Percentiles rank a stretch among this genome's conserved stretches.
Evolutionary conservation across 1,140 invertebrate species (phyloP).

Genomic region (roundworm (Caenorhabditis elegans)): WBcel235 BX284602.5:8497501-8498000

Average conservation of each 20-base stretch:
- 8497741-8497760: background rate
- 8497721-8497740: background rate
- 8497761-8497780: background rate
- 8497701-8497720: background rate
- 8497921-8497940: background rate
- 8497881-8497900: background rate
- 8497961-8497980: background rate
- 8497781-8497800: background rate
- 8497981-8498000: no score
- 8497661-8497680: background rate
- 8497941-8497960: background rate
- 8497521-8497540: slow-evolving; percentile 66
- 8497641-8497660: slow-evolving; percentile 10
- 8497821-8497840: background rate
- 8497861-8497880: slow-evolving; percentile 22
- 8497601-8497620: slow-evolving; percentile 63
- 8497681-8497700: background rate
- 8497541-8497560: slow-evolving; percentile 64
- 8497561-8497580: slow-evolving; percentile 65
- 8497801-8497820: background rate
- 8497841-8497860: background rate
- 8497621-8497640: slow-evolving; percentile 67
- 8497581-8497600: slow-evolving; percentile 63
- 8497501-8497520: no score
- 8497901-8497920: background rate